Evolutionary conservation across 2,888 invertebrate species (phyloP).

Genomic region (Leistus spinibarbis): DNA sequence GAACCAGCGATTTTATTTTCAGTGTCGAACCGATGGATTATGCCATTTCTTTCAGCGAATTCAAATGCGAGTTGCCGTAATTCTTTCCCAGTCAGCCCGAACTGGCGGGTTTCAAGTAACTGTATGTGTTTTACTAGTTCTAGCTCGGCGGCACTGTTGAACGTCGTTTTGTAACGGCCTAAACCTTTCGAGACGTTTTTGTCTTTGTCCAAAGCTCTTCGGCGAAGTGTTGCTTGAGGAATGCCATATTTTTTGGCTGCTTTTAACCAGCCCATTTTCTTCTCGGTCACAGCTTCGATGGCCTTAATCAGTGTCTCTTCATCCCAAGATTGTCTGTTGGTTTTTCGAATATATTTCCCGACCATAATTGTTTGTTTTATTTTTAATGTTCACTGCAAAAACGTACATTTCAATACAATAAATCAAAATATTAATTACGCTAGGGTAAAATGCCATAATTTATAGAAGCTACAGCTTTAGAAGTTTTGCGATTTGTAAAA

Average conservation of each 20-base stretch:
- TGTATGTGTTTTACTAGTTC: slow-evolving; percentile 29
- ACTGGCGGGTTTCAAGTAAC: slow-evolving; percentile 39
- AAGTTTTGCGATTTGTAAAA: too few species aligned
- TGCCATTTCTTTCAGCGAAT: slow-evolving; percentile 9
- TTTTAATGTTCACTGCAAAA: not conserved
- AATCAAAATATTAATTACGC: not conserved
- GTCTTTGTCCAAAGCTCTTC: not conserved
- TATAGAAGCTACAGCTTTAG: too few species aligned
- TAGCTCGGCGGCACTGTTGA: slow-evolving; percentile 8
- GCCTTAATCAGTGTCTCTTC: slow-evolving; percentile 30
- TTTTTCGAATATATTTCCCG: not conserved
- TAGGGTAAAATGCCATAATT: too few species aligned
- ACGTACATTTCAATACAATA: not conserved
- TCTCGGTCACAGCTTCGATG: slow-evolving; percentile 25
- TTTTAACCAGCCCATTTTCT: slow-evolving; percentile 37
- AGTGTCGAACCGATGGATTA: not conserved
- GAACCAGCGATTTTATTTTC: slow-evolving; percentile 7
- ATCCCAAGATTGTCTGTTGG: slow-evolving; percentile 22
- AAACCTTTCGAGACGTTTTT: not conserved
- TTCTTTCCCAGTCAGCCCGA: slow-evolving; percentile 59
- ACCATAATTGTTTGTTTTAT: not conserved
- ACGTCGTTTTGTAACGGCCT: not conserved
- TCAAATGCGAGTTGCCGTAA: slow-evolving; percentile 1
- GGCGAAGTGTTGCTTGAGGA: slow-evolving; percentile 34
- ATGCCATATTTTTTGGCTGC: slow-evolving; percentile 37